A percentile compares a stretch with the other conserved stretches of the same genome.
Evolutionary conservation across 2,888 invertebrate species (phyloP).

Genomic region (Poecilus cupreus): DNA sequence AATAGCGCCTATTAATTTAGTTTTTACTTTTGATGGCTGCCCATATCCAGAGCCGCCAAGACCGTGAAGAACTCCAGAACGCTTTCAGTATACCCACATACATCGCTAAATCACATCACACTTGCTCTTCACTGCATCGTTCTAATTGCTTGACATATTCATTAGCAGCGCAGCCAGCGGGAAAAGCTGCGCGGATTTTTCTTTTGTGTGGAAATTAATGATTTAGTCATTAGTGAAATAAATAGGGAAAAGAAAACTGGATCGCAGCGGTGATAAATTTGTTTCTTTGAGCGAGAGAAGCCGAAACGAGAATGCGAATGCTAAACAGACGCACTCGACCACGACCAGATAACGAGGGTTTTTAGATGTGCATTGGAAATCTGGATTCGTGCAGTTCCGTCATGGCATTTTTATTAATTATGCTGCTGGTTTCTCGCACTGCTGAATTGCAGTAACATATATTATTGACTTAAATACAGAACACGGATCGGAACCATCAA

Average conservation of each 20-base stretch:
- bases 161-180: neutral
- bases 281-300: neutral
- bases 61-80: neutral
- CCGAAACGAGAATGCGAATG: neutral
- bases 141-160: constrained; percentile 25
- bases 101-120: constrained; percentile 9
- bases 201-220: constrained; percentile 11
- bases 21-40: neutral
- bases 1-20: constrained; percentile 12
- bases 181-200: neutral
- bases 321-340: constrained; percentile 3
- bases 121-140: neutral
- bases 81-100: constrained; percentile 16
- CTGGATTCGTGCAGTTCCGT: constrained; percentile 30
- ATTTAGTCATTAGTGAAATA: constrained; percentile 41
- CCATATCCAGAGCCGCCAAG: constrained; percentile 27
- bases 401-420: constrained; percentile 29
- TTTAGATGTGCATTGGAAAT: constrained; percentile 34
- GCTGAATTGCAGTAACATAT: neutral
- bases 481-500: too few species aligned
- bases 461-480: too few species aligned
- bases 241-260: constrained; percentile 21
- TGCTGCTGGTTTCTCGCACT: neutral
- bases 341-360: constrained; percentile 13
- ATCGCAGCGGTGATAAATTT: constrained; percentile 19